Base-by-base conservation (phyloP, 35 echinoderm and acorn worm species). In the Ptychodera flava region DNA sequence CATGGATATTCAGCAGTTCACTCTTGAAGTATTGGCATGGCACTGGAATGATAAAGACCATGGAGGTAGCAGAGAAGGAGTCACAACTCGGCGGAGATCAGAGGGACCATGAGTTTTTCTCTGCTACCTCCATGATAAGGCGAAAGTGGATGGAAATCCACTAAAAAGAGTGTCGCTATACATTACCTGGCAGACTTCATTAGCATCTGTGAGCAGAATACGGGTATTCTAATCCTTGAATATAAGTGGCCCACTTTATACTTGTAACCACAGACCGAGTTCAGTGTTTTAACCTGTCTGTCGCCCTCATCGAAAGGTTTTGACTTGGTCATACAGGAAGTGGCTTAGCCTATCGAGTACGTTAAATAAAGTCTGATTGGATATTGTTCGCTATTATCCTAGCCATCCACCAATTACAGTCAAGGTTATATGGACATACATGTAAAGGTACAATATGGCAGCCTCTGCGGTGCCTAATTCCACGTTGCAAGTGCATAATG, bases 241-340 rank as follows among this genome's bases (percentile, higher is more conserved):
- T n/a, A 86, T 88, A 88, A 78, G 91, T 78, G 0, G 89, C 38
- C 38, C 82, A 88, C 80, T 94, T 94, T 35, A 88, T 91, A 0
- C 88, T 83, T 30, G 78, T 85, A 93, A 2, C 27, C 10, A 80
- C 32, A 16, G 31, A 15, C 83, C 78, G 80, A 77, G 76, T 29
- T 77, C 16, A 16, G 29, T 16, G 29, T 16, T 77, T 16, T 77
- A 29, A 16, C 16, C 29, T 16, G 29, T 16, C 29, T 16, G 76
- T 77, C 29, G 29, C 29, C 29, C 29, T 77, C 76, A 16, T 77
- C 16, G 16, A 29, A 77, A 16, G 16, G 76, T 16, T 37, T 85
- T 75, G 35, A 75, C 37, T 64, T 64, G 77, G 32, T 75, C 27
- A 75, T 31, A 85, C 0, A 30, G 30, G 37, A 31, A 75, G 27